phyloP scores from a whole-genome alignment of 2,888 invertebrate species.

The Aphelenchoides bicaudatus region DNA sequence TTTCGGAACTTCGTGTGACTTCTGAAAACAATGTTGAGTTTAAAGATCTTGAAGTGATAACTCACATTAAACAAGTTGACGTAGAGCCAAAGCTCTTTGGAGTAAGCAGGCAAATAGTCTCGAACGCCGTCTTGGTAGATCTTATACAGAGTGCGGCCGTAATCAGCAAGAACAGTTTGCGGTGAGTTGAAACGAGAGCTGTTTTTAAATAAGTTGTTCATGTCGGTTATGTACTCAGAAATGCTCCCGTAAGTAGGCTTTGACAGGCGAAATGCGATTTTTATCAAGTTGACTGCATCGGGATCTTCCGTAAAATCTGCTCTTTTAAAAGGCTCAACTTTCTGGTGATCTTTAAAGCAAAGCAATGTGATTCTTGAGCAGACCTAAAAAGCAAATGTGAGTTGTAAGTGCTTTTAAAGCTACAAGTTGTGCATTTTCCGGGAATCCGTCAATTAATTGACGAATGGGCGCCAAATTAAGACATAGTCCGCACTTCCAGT shows the following conservation, averaged over 20 bases:
- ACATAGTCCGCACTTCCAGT: slow-evolving; percentile 32
- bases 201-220: slow-evolving; percentile 37
- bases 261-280: slow-evolving; percentile 23
- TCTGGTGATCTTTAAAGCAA: slow-evolving; percentile 27
- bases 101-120: slow-evolving; percentile 29
- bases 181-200: too few relatives aligned
- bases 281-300: slow-evolving; percentile 30
- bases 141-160: slow-evolving; percentile 32
- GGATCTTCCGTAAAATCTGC: slow-evolving; percentile 31
- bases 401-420: slow-evolving; percentile 37
- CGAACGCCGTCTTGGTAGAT: slow-evolving; percentile 37
- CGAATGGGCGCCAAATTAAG: slow-evolving; percentile 23
- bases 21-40: background rate
- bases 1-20: background rate
- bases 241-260: slow-evolving; percentile 17
- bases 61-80: background rate
- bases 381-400: slow-evolving; percentile 30
- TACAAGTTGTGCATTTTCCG: slow-evolving; percentile 14
- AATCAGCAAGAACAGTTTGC: slow-evolving; percentile 21
- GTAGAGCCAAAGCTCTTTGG: slow-evolving; percentile 22
- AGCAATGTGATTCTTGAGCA: slow-evolving; percentile 36
- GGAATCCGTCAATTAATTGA: background rate
- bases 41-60: background rate
- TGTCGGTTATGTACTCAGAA: slow-evolving; percentile 33
- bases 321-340: slow-evolving; percentile 30